phyloP scores from a whole-genome alignment of 2,888 invertebrate genomes.

The Amorpha juglandis region DNA sequence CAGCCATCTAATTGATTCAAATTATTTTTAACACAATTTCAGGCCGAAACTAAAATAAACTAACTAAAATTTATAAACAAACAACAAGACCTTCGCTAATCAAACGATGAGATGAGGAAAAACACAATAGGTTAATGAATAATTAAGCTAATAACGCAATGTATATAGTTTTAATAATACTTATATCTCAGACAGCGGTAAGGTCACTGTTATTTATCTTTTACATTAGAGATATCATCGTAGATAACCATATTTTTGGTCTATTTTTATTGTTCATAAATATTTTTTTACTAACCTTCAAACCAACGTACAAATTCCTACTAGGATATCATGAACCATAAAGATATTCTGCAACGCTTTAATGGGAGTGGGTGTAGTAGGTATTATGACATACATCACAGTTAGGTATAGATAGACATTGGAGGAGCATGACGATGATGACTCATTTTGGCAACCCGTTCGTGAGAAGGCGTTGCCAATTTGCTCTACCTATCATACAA shows the following conservation, averaged over 20 bases:
- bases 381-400: conserved; percentile 18
- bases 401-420: conserved; percentile 37
- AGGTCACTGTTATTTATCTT: conserved; percentile 26
- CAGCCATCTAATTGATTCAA: no score
- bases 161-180: neutral
- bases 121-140: neutral
- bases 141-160: neutral
- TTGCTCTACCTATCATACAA: conserved; percentile 53
- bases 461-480: conserved; percentile 72
- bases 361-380: neutral
- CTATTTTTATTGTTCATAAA: neutral
- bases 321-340: conserved; percentile 51
- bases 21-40: neutral
- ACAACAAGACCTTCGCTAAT: neutral
- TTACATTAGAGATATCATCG: conserved; percentile 31
- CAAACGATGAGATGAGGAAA: neutral
- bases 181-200: conserved; percentile 8
- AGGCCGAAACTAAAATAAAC: neutral
- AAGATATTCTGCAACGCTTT: conserved; percentile 28
- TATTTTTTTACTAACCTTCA: conserved; percentile 45
- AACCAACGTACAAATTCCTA: conserved; percentile 54
- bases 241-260: conserved; percentile 25
- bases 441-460: conserved; percentile 77
- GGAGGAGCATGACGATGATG: conserved; percentile 47
- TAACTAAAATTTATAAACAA: neutral